Base-by-base conservation (phyloP, 92 coral and sea anemone species). In the Pocillopora grandis region DNA sequence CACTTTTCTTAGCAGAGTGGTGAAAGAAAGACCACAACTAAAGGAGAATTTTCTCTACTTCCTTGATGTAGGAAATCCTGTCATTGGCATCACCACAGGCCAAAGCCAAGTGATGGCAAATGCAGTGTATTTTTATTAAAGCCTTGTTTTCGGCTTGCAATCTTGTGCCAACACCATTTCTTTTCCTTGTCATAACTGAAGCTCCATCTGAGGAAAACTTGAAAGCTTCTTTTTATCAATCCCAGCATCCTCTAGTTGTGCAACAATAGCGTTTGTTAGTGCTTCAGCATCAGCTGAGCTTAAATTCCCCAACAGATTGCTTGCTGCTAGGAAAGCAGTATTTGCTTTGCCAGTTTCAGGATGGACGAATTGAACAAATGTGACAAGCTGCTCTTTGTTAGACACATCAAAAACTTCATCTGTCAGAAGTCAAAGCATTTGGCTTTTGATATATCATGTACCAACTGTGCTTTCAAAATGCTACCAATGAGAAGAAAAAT, bases 61-160 rank as follows among this genome's bases (percentile, higher is more conserved):
- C 61, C 67, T 85, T 89, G 76, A 87, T 81, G 72, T 85, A 89
- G 78, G 87, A 56, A 52, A 91, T 74, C 14, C 60, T 77, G 59
- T 91, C 88, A 89, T 91, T 91, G 66, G 92, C 90, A 86, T 86
- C 90, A 12, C 87, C 94, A 89, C 92, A 89, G 19, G 92, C 90
- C 35, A 91, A 78, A 70, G 94, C 91, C 61, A 90, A 66, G 8
- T 90, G 84, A 82, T 90, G 87, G 74, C 92, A 90, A 52, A 90
- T 90, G 72, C 90, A 91, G 80, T 91, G 94, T 33, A 88, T 72
- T 69, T 90, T 88, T 13, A 84, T 76, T 60, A 62, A 61, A 67
- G 80, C 36, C 83, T 85, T 76, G 62, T 66, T 42, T 17, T 84
- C 93, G 48, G 76, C 77, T 11, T 80, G 76, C 60, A 91, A 84